Conservation (phyloP, 2,888 invertebrate genomes). For the Laspeyria flexula region DNA sequence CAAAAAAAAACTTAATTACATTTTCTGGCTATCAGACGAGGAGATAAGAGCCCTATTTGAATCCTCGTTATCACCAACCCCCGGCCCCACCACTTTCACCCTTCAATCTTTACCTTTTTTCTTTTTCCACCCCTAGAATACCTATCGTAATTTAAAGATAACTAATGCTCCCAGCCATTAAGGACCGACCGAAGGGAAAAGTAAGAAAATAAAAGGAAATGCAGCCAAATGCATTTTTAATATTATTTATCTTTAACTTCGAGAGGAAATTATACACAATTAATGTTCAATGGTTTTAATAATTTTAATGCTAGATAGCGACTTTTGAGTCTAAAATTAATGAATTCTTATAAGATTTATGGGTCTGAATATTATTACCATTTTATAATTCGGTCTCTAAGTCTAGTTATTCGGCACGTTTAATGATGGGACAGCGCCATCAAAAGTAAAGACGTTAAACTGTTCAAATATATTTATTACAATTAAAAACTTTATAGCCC, state of each 20-base stretch:
- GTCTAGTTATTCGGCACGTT: constrained; percentile 49
- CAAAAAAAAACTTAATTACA: constrained; percentile 80
- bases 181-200: constrained; percentile 60
- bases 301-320: constrained; percentile 7
- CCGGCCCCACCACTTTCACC: constrained; percentile 69
- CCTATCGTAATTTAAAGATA: constrained; percentile 83
- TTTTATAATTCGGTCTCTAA: constrained; percentile 32
- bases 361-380: constrained; percentile 22
- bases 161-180: constrained; percentile 81
- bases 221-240: constrained; percentile 79
- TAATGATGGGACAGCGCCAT: constrained; percentile 51
- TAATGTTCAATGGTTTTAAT: constrained; percentile 9
- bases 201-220: constrained; percentile 51
- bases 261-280: constrained; percentile 7
- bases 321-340: constrained; percentile 12
- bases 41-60: constrained; percentile 78
- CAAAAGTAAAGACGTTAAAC: constrained; percentile 46
- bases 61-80: constrained; percentile 77
- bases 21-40: constrained; percentile 74
- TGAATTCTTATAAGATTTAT: constrained; percentile 26
- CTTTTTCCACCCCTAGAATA: constrained; percentile 62
- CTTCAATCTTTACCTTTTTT: constrained; percentile 69
- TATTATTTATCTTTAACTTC: constrained; percentile 47
- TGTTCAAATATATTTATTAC: constrained; percentile 64
- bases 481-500: constrained; percentile 61